phyloP scores from a whole-genome alignment of 2,888 invertebrate species.

The Luffia ferchaultella region DNA sequence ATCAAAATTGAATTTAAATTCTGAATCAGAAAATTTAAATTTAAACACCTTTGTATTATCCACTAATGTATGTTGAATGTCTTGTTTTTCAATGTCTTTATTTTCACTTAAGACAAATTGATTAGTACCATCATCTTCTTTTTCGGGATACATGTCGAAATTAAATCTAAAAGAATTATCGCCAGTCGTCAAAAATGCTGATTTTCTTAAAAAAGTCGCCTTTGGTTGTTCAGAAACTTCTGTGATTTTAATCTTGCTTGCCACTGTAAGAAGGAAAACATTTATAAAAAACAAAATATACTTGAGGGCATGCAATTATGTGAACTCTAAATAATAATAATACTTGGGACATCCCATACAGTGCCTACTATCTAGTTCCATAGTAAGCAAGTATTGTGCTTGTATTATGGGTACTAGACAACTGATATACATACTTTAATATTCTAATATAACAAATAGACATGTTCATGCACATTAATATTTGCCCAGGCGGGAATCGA shows the following conservation, averaged over 20 bases:
- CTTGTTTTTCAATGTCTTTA: neutral
- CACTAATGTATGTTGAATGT: no score
- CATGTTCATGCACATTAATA: no score
- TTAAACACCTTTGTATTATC: constrained; percentile 29
- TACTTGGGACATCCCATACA: no score
- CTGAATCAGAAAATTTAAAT: constrained; percentile 53
- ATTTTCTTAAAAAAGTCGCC: constrained; percentile 75
- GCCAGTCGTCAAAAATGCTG: constrained; percentile 58
- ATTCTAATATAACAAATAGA: no score
- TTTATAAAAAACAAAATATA: neutral
- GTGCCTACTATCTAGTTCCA: no score
- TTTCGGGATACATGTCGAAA: constrained; percentile 33
- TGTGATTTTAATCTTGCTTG: constrained; percentile 66
- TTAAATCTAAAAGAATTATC: constrained; percentile 65
- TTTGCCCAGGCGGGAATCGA: no score
- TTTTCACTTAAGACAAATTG: neutral
- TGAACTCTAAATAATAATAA: no score
- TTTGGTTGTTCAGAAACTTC: constrained; percentile 58
- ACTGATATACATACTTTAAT: no score
- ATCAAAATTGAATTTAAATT: constrained; percentile 74
- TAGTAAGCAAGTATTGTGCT: no score
- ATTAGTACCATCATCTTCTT: constrained; percentile 13
- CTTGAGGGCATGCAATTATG: neutral
- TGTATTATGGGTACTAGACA: no score
- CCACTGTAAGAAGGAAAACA: constrained; percentile 58